Conservation (phyloP, 2,797 vertebrate genomes). For the Amblyraja radiata region DNA sequence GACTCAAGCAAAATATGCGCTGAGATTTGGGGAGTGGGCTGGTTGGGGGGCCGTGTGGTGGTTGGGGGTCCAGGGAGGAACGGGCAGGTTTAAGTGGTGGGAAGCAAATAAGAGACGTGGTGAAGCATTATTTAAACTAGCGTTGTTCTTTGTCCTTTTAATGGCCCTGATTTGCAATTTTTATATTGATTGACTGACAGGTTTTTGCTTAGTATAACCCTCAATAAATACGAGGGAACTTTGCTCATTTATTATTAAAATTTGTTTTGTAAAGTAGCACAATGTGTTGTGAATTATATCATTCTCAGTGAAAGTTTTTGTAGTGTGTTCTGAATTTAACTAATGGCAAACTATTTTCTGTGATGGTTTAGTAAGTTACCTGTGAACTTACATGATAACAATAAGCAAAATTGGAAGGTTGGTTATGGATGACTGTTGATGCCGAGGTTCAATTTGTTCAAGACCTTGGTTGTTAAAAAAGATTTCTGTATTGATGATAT, state of each 20-base stretch:
- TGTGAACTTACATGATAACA: not conserved
- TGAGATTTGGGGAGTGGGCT: no score
- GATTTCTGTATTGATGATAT: not conserved
- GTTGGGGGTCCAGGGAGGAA: no score
- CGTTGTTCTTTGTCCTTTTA: not conserved
- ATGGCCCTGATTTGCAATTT: not conserved
- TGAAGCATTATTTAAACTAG: no score
- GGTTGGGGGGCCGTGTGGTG: no score
- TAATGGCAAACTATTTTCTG: not conserved
- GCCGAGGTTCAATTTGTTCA: not conserved
- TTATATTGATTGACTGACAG: not conserved
- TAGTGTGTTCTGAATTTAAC: not conserved
- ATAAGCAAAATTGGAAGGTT: not conserved
- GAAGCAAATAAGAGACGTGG: no score
- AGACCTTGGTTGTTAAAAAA: not conserved
- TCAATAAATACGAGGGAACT: not conserved
- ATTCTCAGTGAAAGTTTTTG: not conserved
- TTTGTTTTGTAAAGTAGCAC: not conserved
- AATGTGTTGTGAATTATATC: not conserved
- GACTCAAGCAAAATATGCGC: no score
- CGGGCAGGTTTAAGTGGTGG: no score
- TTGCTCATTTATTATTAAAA: not conserved
- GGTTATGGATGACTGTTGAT: not conserved
- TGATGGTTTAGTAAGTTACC: not conserved
- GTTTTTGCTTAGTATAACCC: not conserved